Evolutionary conservation across 2,888 invertebrate species (phyloP), one percentile per base, ranked within the genome.

Genomic region (Eristalis intricaria): DNA sequence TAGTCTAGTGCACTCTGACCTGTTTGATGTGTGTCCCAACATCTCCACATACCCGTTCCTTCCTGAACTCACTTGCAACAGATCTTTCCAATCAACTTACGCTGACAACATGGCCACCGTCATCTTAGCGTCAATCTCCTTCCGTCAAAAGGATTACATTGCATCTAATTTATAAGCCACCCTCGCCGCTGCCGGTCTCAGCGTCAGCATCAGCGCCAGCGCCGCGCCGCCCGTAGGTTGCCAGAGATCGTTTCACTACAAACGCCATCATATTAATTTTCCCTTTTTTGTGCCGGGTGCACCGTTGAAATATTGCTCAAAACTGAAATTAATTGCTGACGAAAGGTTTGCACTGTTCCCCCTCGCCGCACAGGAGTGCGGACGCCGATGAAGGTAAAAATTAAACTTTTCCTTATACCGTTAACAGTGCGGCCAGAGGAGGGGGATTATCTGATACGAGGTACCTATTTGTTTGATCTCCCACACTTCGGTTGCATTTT

Each of bases 321-420:
- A 73, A 65, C 58, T 77, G 43, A 82, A 85, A 85, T 85, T 85
- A 85, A 85, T 85, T 85, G 85, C 85, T 85, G 76, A 76, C 73
- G 73, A 82, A 85, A 73, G 77, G 73, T 76, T 74, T 84, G 63
- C 78, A 73, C 78, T 58, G 23, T 32, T 5, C 23, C 38, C 10
- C 11, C 13, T 50, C n/a, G n/a, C 10, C 19, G 19, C 11, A 5
- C 32, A 32, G 32, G 32, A 32, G 32, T 32, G 40, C 2, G 40
- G 40, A 40, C 40, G 11, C 40, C 8, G 43, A n/a, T 43, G 43
- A 15, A 19, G n/a, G n/a, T n/a, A 19, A 50, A 32, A 63, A 60
- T 71, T 11, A 61, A 38, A 38, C 69, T 40, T 76, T 76, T 75
- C 69, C 81, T 76, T 68, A 58, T 71, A 71, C 76, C 84, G 76